phyloP scores from a whole-genome alignment of 2,113 vertebrate species.

The Craseonycteris thonglongyai region DNA sequence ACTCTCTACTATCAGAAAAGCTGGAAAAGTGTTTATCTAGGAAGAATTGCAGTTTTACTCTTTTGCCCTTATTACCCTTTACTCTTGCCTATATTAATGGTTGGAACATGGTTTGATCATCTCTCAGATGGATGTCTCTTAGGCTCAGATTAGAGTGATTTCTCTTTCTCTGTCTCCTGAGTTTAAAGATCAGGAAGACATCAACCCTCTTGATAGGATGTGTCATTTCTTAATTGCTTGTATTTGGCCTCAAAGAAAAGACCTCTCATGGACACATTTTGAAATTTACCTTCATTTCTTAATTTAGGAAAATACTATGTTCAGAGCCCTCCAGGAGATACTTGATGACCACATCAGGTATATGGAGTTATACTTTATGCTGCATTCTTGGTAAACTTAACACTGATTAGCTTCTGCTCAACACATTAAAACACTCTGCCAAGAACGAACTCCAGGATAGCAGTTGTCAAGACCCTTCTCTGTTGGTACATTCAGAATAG shows the following conservation, averaged over 20 bases:
- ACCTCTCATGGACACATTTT: neutral
- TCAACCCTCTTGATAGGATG: neutral
- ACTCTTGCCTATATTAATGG: constrained; percentile 17
- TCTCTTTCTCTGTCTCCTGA: neutral
- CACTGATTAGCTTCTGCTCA: neutral
- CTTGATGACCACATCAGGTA: neutral
- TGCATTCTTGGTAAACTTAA: neutral
- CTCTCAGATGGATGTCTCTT: neutral
- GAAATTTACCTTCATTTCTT: neutral
- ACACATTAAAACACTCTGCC: neutral
- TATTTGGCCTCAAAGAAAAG: neutral
- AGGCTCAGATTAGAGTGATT: neutral
- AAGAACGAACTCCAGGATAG: neutral
- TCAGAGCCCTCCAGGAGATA: neutral
- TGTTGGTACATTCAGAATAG: neutral
- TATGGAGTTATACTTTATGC: neutral
- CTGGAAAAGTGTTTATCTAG: neutral
- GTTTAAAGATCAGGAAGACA: neutral
- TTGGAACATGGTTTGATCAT: neutral
- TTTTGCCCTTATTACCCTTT: constrained; percentile 32
- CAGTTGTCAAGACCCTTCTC: neutral
- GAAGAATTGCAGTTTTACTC: neutral
- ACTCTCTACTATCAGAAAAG: constrained; percentile 58
- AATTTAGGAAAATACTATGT: neutral
- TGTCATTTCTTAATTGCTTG: neutral